Evolutionary conservation across 1,140 invertebrate genomes (phyloP), one percentile per base, ranked within the genome.

Genomic region (Euglossa dilemma): DNA sequence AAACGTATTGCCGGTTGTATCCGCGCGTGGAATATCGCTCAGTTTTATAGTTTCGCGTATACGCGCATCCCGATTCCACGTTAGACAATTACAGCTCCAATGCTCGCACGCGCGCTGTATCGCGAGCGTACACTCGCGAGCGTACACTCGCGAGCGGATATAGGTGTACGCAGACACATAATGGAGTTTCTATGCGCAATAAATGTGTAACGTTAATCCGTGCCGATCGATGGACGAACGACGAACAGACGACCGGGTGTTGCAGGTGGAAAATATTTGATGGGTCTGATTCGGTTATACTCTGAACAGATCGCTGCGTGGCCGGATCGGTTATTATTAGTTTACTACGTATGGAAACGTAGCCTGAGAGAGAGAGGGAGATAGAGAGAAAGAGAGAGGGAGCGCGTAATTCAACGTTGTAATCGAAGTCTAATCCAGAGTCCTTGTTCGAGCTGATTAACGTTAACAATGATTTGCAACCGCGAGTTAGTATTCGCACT

Each of bases 1-100:
- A 87, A 85, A 84, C 88, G 84, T 90, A 92, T 90, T 90, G 90
- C 80, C 80, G 36, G 36, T 36, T 36, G 59, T 85, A 89, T 87
- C 85, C 82, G 66, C 78, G 74, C 73, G n/a, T 57, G 66, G 86
- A 85, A 88, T 88, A 88, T 83, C 79, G 73, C 59, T 16, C 69
- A 25, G 67, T 57, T 50, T 66, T 88, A 85, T 57, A 84, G 57
- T 63, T 36, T 63, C 45, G 67, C 85, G 88, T 72, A 66, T 86
- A 84, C 61, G 73, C 69, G 54, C 63, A 78, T 57, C 63, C n/a
- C 18, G 64, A n/a, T 77, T 76, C 11, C 80, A 71, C 59, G 59
- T 83, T 83, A 83, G 84, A 85, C 80, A 85, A 77, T 85, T 73
- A 50, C 67, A 80, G 25, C 36, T 52, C 6, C n/a, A 69, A 5